Conservation (phyloP, 1,140 invertebrate genomes). For the Cotesia glomerata region DNA sequence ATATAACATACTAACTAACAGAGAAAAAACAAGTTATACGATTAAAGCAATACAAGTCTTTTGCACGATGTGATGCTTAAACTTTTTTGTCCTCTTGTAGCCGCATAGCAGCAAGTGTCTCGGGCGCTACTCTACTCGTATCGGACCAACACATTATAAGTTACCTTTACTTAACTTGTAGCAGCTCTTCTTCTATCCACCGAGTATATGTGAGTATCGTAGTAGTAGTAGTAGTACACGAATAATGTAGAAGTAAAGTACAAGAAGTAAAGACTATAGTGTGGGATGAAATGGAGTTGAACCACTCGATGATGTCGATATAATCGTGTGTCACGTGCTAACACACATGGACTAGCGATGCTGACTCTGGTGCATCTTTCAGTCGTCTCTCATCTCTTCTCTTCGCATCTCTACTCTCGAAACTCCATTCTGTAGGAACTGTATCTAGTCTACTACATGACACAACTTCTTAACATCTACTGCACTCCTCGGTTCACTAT, state of each 20-base stretch:
- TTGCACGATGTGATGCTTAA: neutral
- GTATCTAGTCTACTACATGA: too few relatives aligned
- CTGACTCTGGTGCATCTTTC: too few relatives aligned
- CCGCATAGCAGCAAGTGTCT: neutral
- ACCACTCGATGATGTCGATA: slow-evolving; percentile 14
- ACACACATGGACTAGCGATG: too few relatives aligned
- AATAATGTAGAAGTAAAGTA: too few relatives aligned
- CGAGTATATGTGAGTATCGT: too few relatives aligned
- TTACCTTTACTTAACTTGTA: neutral
- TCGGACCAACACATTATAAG: too few relatives aligned
- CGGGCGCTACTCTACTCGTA: neutral
- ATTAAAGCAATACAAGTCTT: neutral
- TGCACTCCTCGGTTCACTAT: neutral
- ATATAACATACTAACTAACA: neutral
- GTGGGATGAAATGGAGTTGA: neutral
- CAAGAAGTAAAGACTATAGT: too few relatives aligned
- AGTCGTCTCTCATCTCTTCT: too few relatives aligned
- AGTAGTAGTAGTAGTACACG: too few relatives aligned
- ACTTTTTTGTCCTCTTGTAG: neutral
- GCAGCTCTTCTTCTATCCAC: neutral
- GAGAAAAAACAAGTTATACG: neutral
- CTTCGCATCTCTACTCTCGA: too few relatives aligned
- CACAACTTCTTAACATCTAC: neutral
- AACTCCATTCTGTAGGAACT: too few relatives aligned
- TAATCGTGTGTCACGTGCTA: slow-evolving; percentile 21